These are phyloP conservation scores for Melanerpes aurifrons DNA, from an alignment of 2,113 vertebrate species.

Conservation along the genomic window DNA sequence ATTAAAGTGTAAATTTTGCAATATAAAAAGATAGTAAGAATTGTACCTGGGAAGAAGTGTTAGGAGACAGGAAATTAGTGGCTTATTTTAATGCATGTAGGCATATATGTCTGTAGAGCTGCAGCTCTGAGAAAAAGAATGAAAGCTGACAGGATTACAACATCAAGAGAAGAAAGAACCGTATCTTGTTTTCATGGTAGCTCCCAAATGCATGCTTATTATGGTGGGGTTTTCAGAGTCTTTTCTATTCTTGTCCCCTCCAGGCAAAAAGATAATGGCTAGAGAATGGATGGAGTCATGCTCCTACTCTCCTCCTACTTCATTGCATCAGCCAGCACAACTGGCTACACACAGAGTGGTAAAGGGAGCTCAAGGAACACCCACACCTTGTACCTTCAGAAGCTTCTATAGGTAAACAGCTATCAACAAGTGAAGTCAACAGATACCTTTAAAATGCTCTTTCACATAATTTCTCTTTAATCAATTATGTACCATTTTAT, in stretches of 20 bases:
- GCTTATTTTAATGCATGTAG: not conserved
- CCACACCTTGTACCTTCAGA: not conserved
- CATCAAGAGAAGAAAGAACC: not conserved
- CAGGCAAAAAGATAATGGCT: not conserved
- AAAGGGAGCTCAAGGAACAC: not conserved
- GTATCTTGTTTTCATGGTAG: not conserved
- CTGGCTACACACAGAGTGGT: accelerated
- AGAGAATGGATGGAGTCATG: not conserved
- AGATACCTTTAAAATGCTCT: not conserved
- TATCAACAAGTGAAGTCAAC: not conserved
- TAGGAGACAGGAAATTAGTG: not conserved
- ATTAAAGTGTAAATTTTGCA: not conserved
- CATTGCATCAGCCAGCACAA: accelerated
- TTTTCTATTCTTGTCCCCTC: not conserved
- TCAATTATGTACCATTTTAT: not conserved
- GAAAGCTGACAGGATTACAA: not conserved
- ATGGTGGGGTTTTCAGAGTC: not conserved
- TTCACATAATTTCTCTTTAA: not conserved
- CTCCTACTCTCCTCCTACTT: not conserved
- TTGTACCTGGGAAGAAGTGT: not conserved
- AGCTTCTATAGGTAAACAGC: not conserved
- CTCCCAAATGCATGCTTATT: not conserved
- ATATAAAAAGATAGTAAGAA: not conserved
- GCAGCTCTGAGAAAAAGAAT: not conserved
- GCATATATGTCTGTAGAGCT: accelerated